Base-by-base conservation (phyloP, 2,113 vertebrate genomes). In the Strix uralensis region DNA sequence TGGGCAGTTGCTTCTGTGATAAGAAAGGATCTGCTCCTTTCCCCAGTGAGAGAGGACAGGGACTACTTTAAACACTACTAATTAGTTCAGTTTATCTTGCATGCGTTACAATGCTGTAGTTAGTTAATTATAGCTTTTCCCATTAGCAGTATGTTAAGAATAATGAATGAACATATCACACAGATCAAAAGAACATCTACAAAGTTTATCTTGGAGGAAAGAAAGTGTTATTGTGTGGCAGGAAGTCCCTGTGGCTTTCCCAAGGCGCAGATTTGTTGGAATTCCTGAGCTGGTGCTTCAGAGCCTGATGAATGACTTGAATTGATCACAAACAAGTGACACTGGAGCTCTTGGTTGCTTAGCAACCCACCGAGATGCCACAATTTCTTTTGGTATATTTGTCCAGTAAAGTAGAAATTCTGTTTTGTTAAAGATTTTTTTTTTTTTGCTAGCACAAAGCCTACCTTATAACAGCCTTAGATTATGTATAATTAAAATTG, bases 41-140 rank as follows among this genome's bases (percentile, higher is more conserved):
- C 55, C 93, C 94, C 94, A 34, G 85, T 92, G 96, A 94, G 71
- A 94, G 83, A 95, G 92, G 97, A 96, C 83, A 96, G 91, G 85
- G 97, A 97, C 96, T 95, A 92, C 96, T 96, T 98, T 97, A 97
- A 98, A 97, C 88, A 94, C 89, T 71, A 55, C 98, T 98, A 97
- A 98, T 98, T 96, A 97, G 94, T 94, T 83, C 96, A 96, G 97
- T 98, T 98, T 98, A 96, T 97, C 97, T 97, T 93, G 67, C 92
- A 46, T 58, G 96, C 34, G 13, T 93, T 42, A 88, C 92, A 95
- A 82, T 96, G 91, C 86, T 81, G 88, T 90, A 88, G 93, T 97
- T 97, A 92, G 97, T 97, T 98, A 98, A 98, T 98, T 98, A 98
- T 83, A 97, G 97, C 94, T 97, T 97, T 96, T 94, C 95, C 96